These are phyloP conservation scores for Poeciliopsis occidentalis DNA, from an alignment of 2,113 vertebrate genomes.

Conservation along the genomic window DNA sequence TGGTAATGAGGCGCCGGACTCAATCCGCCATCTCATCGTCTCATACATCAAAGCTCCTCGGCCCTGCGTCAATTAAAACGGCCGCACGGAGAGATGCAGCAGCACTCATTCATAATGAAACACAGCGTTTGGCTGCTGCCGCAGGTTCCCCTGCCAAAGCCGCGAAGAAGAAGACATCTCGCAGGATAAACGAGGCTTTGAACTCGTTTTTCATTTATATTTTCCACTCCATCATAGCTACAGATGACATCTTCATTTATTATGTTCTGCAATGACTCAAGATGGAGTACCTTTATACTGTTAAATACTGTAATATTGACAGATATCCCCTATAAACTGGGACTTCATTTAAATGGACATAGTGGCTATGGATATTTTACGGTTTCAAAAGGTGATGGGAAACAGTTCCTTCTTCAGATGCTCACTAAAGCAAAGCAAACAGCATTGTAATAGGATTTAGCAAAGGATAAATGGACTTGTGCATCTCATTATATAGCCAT, in stretches of 20 bases:
- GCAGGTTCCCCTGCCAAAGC: constrained; percentile 45
- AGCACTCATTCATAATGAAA: constrained; percentile 67
- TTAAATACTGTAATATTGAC: constrained; percentile 11
- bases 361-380: not conserved
- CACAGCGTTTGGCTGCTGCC: constrained; percentile 48
- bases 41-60: constrained; percentile 54
- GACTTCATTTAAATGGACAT: not conserved
- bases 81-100: constrained; percentile 22
- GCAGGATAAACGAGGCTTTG: constrained; percentile 25
- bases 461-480: constrained; percentile 2
- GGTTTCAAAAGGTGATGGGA: not conserved
- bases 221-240: not conserved
- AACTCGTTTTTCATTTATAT: not conserved
- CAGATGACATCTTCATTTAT: constrained; percentile 17
- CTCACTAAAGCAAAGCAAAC: constrained; percentile 10
- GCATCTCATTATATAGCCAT: constrained; percentile 8
- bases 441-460: not conserved
- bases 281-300: too few species aligned
- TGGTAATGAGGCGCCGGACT: constrained; percentile 54
- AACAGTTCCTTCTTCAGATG: not conserved
- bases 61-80: constrained; percentile 54
- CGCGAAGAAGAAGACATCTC: constrained; percentile 27
- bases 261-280: too few species aligned
- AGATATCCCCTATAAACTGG: not conserved
- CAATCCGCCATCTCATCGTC: constrained; percentile 32